These are phyloP conservation scores for Misgurnus anguillicaudatus DNA, from an alignment of 2,113 vertebrate genomes.

Conservation along the genomic window DNA sequence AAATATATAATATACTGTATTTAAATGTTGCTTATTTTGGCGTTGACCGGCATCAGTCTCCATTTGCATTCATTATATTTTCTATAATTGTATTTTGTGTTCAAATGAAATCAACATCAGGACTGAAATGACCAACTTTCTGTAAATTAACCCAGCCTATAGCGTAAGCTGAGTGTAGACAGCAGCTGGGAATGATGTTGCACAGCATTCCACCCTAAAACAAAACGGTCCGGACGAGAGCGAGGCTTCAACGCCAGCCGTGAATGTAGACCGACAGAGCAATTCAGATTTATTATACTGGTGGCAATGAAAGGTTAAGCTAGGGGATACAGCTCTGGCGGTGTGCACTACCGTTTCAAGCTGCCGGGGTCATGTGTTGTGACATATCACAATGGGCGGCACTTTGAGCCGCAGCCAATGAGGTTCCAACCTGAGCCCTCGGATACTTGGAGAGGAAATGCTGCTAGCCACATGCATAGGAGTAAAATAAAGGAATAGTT, in stretches of 20 bases:
- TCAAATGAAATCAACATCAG: too few relatives aligned
- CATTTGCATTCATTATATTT: too few relatives aligned
- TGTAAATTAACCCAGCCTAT: not conserved
- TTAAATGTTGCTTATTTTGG: too few relatives aligned
- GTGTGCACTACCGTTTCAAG: slow-evolving; percentile 24
- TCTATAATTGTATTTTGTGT: too few relatives aligned
- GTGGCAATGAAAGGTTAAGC: slow-evolving; percentile 36
- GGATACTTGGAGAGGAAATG: not conserved
- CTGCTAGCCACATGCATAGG: not conserved
- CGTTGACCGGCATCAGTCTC: too few relatives aligned
- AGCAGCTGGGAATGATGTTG: slow-evolving; percentile 16
- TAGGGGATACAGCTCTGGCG: not conserved
- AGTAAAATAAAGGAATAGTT: not conserved
- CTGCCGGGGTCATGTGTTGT: slow-evolving; percentile 9
- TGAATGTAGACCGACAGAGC: slow-evolving; percentile 14
- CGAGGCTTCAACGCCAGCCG: not conserved
- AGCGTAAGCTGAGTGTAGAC: slow-evolving; percentile 16
- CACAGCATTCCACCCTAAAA: slow-evolving; percentile 18
- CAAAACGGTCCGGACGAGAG: slow-evolving; percentile 14
- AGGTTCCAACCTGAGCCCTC: slow-evolving; percentile 1
- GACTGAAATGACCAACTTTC: too few relatives aligned
- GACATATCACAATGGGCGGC: slow-evolving; percentile 24
- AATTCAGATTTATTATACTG: slow-evolving; percentile 24
- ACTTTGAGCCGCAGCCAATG: slow-evolving; percentile 14
- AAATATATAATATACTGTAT: too few relatives aligned